Base-by-base conservation (phyloP, 1,140 invertebrate species). In the Oscheius sp. region DNA sequence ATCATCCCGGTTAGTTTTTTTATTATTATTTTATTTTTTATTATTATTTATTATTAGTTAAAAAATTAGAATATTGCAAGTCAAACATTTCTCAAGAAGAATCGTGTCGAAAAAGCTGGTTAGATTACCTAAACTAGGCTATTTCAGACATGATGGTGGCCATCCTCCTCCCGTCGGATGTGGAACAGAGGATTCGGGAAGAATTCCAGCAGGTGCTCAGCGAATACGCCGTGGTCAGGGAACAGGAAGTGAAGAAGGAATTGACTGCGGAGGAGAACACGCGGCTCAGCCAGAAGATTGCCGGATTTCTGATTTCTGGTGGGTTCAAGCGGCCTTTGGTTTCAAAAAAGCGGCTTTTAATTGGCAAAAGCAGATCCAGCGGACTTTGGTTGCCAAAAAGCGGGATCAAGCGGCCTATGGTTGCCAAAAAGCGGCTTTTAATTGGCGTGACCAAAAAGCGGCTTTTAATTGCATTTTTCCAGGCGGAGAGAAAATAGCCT, bases 81-180 rank as follows among this genome's bases (percentile, higher is more conserved):
- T 71, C n/a, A 38, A 20, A 3, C 3, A 4, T 69, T 23, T 34
- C 45, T 71, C 18, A 52, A 52, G 3, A 3, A 4, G n/a, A 23
- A 52, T 23, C n/a, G n/a, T n/a, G n/a, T n/a, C n/a, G n/a, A n/a
- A n/a, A n/a, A n/a, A n/a, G n/a, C n/a, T n/a, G n/a, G n/a, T n/a
- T n/a, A n/a, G n/a, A n/a, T n/a, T n/a, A n/a, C n/a, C n/a, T n/a
- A 29, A 36, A 32, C 26, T 68, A 20, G 18, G 20, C 23, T 58
- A n/a, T 65, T 76, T 62, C 49, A 78, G 77, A 78, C 23, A 49
- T 77, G 69, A 61, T 36, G 4, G 77, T 78, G 13, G 76, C 64
- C 15, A 78, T 78, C 18, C 68, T 78, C 31, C 45, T 78, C 0
- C 77, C 77, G 18, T 59, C 67, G 1, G 77, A 78, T 64, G 45